phyloP scores from a whole-genome alignment of 1,140 invertebrate species.

The Drosophila kanapiae region DNA sequence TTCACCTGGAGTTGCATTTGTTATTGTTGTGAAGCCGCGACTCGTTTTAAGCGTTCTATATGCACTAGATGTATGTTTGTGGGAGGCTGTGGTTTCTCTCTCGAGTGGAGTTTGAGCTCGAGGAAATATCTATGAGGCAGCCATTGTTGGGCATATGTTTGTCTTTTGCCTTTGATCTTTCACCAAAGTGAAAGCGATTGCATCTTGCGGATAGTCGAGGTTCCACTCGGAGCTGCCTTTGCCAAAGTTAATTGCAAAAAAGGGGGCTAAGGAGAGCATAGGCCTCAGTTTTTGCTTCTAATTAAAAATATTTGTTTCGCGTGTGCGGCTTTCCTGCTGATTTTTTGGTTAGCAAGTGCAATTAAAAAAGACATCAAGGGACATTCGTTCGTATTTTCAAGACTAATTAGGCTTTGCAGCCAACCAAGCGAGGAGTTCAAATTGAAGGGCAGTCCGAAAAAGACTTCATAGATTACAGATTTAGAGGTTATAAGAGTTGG shows the following conservation, averaged over 20 bases:
- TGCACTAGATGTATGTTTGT: constrained; percentile 9
- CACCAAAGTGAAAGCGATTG: constrained; percentile 81
- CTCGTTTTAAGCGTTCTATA: constrained; percentile 66
- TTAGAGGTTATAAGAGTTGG: not conserved
- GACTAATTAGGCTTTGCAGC: constrained; percentile 46
- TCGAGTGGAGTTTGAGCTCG: constrained; percentile 35
- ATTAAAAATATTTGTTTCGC: constrained; percentile 64
- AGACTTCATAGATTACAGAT: constrained; percentile 6
- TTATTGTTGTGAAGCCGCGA: constrained; percentile 67
- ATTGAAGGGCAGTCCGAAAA: constrained; percentile 36
- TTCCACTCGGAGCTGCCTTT: constrained; percentile 32
- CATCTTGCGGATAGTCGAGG: constrained; percentile 55
- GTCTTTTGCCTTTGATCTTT: constrained; percentile 70
- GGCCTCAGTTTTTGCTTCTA: constrained; percentile 59
- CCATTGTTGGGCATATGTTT: constrained; percentile 79
- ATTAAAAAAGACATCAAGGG: constrained; percentile 66
- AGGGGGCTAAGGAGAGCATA: constrained; percentile 22
- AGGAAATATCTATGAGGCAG: constrained; percentile 57
- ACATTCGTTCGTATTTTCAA: constrained; percentile 28
- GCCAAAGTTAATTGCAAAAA: constrained; percentile 79
- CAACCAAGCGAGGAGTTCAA: constrained; percentile 19
- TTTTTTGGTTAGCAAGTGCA: constrained; percentile 47
- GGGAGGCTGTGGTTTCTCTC: constrained; percentile 8
- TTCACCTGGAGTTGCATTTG: constrained; percentile 70
- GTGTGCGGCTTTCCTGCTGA: constrained; percentile 16